Evolutionary conservation across 2,888 invertebrate species (phyloP), one percentile per base, ranked within the genome.

Genomic region (Plebejus anna): DNA sequence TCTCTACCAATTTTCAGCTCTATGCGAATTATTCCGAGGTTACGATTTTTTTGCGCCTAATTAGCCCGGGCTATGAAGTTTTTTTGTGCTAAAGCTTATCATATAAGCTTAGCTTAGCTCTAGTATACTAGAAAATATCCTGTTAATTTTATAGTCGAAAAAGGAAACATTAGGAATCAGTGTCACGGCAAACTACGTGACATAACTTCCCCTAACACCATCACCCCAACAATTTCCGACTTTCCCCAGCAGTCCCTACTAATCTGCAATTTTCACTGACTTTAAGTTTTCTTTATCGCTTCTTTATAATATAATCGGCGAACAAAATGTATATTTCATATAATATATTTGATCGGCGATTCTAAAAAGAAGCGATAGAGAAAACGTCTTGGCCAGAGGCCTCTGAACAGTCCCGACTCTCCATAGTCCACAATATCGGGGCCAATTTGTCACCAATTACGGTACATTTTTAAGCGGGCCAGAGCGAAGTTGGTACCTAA

Each of bases 401-500:
- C 22, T 22, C 32, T 32, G 32, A 32, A 2, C 32, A 2, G 32
- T 22, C 22, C 22, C 32, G 32, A 32, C 2, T 32, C 2, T 32
- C 32, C 2, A 32, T 32, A 32, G 32, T 22, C 22, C 22, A 7
- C 47, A 71, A 4, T 72, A 72, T 38, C 9, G n/a, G 9, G 28
- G 47, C 71, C 42, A 42, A 72, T 72, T 42, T 42, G 22, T 72
- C 42, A 4, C 66, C 66, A 47, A 42, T 72, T 22, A 36, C 28
- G 32, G 51, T 32, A n/a, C 22, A 75, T 38, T 38, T 32, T 59
- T 51, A 51, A 51, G 51, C 9, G 36, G 38, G 57, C 57, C 42
- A 59, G 22, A 75, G 32, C 38, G 71, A 47, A 70, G 55, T 55
- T 55, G 16, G n/a, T 76, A 75, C 61, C 75, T 59, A 79, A 76